Base-by-base conservation (phyloP, 2,113 vertebrate genomes). In the Macroglossus sobrinus region DNA sequence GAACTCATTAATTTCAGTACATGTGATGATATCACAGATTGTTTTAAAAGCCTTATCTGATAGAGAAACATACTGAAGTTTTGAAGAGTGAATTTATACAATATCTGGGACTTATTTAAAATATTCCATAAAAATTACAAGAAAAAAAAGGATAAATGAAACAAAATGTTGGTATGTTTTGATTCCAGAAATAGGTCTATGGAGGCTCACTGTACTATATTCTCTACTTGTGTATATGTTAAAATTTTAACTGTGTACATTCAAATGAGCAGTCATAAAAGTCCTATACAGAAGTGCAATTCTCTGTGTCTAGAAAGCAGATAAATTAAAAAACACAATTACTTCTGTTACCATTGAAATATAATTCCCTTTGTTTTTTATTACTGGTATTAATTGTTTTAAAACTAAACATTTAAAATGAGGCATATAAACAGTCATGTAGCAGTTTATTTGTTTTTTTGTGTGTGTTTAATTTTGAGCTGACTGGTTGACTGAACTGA, bases 291-390 rank as follows among this genome's bases (percentile, higher is more conserved):
- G 45, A 16, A 66, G 14, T 84, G 24, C 5, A 75, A 84, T 84
- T 66, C 50, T 79, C 28, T 75, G 15, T 82, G 59, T 50, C 64
- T 84, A 76, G 21, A 90, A 38, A 95, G 90, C 8, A 96, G 24
- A 68, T 71, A 78, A 92, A 90, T 93, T 22, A 81, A 72, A 71
- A 88, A 91, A 76, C 53, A 64, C 9, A 95, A 88, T 84, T 59
- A 79, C 13, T 92, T 95, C 3, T 76, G 13, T 76, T 91, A 55
- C 30, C 53, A 96, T 0, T 96, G 69, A 93, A 79, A 78, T 84
- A n/a, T 38, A 89, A 79, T 63, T 79, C 33, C 38, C 24, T 88
- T 78, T 87, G 14, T 15, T 75, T 93, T 84, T 50, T 40, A 92
- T 95, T 84, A 76, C 24, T 75, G 40, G 7, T 68, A 79, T 38